Base-by-base conservation (phyloP, 1,140 invertebrate genomes). In the Dryas iulia region DNA sequence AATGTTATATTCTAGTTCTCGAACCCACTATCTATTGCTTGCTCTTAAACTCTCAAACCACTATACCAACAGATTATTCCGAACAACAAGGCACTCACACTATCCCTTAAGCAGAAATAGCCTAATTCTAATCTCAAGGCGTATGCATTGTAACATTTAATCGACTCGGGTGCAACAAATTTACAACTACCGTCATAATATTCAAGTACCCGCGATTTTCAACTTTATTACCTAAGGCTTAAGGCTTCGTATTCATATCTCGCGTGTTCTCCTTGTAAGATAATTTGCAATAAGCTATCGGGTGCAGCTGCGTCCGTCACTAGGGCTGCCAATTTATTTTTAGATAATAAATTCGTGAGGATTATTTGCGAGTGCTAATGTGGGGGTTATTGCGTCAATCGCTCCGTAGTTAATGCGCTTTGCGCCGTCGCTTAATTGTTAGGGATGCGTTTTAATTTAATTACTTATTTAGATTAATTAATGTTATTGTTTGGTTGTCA, bases 271-370 rank as follows among this genome's bases (percentile, higher is more conserved):
- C 56, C 76, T 78, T 79, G 80, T 67, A 53, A 70, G 69, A 69
- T 80, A 86, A 83, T 86, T 84, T 76, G 83, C 82, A 87, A 86
- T 90, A 88, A 88, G 86, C 78, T 88, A 87, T 84, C 81, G 80
- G 79, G 69, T 83, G 82, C 87, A 90, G 87, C 87, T 90, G 87
- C 78, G 81, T 77, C 76, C 78, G 77, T 84, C 83, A 74, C 65
- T 76, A 89, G 86, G 87, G 86, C 79, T 90, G 87, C 81, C 84
- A 84, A 82, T 69, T 81, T 90, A 90, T 90, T 83, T 90, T 86
- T 88, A 84, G 85, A 79, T 69, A 74, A 75, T 77, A 80, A 80
- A 87, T 86, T 79, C 80, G 81, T 80, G 73, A 65, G 78, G 81
- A 84, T 87, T 83, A 87, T 80, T 71, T 78, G 63, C 31, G 69